These are phyloP conservation scores for Drosophila colorata DNA, from an alignment of 2,888 invertebrate genomes.

Conservation along the genomic window DNA sequence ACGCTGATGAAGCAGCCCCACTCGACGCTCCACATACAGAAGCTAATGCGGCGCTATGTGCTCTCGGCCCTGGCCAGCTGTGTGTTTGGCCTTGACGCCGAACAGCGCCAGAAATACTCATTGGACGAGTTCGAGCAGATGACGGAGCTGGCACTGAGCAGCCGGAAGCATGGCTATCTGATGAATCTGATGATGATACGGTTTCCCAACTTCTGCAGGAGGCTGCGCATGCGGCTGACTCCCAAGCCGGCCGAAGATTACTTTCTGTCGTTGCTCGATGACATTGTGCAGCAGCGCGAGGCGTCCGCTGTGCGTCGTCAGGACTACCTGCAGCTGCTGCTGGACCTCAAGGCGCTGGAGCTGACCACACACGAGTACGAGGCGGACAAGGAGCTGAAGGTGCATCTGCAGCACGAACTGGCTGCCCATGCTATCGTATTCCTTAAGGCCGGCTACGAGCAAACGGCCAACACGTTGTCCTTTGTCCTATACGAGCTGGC, in stretches of 20 bases:
- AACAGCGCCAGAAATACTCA: constrained; percentile 63
- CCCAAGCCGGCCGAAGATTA: constrained; percentile 70
- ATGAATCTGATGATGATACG: constrained; percentile 70
- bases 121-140: constrained; percentile 77
- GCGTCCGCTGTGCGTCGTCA: constrained; percentile 68
- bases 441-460: constrained; percentile 87
- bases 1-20: constrained; percentile 70
- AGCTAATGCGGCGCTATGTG: constrained; percentile 76
- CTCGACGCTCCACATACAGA: constrained; percentile 70
- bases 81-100: constrained; percentile 73
- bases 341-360: constrained; percentile 85
- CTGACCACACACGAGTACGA: constrained; percentile 76
- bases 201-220: constrained; percentile 75
- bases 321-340: constrained; percentile 87
- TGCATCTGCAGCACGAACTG: constrained; percentile 80
- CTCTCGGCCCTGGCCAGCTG: constrained; percentile 73
- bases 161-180: constrained; percentile 67
- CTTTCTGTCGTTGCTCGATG: constrained; percentile 66
- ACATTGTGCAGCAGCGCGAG: constrained; percentile 71
- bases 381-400: constrained; percentile 78
- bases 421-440: constrained; percentile 83
- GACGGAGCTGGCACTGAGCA: constrained; percentile 76
- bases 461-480: constrained; percentile 88
- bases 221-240: constrained; percentile 68
- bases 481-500: constrained; percentile 85